A percentile compares a stretch with the other conserved stretches of the same genome.
These are phyloP conservation scores for Liposcelis brunnea DNA, from an alignment of 2,888 invertebrate species.

Conservation along the genomic window DNA sequence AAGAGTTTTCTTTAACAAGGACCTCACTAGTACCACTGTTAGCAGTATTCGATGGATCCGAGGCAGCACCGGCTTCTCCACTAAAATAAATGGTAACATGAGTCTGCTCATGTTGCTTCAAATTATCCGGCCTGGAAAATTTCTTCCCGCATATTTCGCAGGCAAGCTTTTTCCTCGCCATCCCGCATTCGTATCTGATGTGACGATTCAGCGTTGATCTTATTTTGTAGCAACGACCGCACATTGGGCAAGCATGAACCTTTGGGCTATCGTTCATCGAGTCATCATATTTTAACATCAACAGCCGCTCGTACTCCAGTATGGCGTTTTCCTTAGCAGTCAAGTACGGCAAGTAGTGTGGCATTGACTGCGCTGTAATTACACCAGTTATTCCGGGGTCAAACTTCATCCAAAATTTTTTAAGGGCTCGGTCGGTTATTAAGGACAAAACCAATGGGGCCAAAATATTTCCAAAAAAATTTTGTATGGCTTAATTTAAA, in stretches of 20 bases:
- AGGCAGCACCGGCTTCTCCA: constrained; percentile 3
- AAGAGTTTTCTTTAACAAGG: not conserved
- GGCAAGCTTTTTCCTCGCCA: constrained; percentile 38
- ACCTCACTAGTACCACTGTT: not conserved
- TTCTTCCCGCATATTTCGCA: constrained; percentile 42
- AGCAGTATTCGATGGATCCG: not conserved
- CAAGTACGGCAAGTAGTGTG: constrained; percentile 9
- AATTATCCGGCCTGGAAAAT: constrained; percentile 36
- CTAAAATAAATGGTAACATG: constrained; percentile 18
- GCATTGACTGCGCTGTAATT: constrained; percentile 8
- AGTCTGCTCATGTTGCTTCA: constrained; percentile 31
- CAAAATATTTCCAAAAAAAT: too few relatives aligned
- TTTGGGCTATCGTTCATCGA: not conserved
- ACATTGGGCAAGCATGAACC: constrained; percentile 1
- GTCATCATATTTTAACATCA: not conserved
- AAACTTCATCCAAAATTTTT: too few relatives aligned
- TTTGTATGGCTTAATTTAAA: too few relatives aligned
- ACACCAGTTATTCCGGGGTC: not conserved
- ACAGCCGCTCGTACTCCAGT: constrained; percentile 8
- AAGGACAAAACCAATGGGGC: too few relatives aligned
- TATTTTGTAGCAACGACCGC: constrained; percentile 7
- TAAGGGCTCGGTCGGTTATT: too few relatives aligned
- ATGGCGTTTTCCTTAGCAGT: constrained; percentile 5
- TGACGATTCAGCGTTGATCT: constrained; percentile 24
- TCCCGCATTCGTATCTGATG: constrained; percentile 39